These are phyloP conservation scores for Formicarius rufipectus DNA, from an alignment of 2,113 vertebrate species.

Conservation along the genomic window DNA sequence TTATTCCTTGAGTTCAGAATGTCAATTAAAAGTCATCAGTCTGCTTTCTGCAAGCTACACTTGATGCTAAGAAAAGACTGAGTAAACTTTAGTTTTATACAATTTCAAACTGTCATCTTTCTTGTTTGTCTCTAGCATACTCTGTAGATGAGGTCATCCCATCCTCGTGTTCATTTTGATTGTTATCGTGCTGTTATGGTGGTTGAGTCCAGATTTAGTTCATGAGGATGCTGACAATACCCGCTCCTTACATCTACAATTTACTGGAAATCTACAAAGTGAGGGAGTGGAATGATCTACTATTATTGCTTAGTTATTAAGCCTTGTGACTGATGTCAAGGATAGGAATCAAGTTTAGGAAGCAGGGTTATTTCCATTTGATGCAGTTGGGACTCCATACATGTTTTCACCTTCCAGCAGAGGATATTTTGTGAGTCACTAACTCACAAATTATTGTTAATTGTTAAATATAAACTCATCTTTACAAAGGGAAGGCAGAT, in stretches of 20 bases:
- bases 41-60: not conserved
- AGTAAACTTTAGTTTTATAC: not conserved
- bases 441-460: too few relatives aligned
- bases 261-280: not conserved
- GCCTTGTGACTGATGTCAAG: not conserved
- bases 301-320: not conserved
- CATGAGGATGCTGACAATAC: not conserved
- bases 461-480: too few relatives aligned
- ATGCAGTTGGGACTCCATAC: rapidly evolving
- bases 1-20: not conserved
- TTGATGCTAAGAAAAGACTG: not conserved
- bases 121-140: not conserved
- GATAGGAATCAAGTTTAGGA: not conserved
- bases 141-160: not conserved
- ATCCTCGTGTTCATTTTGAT: not conserved
- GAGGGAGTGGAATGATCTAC: not conserved
- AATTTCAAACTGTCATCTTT: not conserved
- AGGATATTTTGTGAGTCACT: not conserved
- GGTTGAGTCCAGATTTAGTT: not conserved
- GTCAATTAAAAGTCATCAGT: not conserved
- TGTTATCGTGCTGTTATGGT: not conserved
- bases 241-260: not conserved
- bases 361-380: not conserved
- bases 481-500: not conserved
- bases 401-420: not conserved